These are phyloP conservation scores for Thera britannica DNA, from an alignment of 2,888 invertebrate genomes.

Conservation along the genomic window DNA sequence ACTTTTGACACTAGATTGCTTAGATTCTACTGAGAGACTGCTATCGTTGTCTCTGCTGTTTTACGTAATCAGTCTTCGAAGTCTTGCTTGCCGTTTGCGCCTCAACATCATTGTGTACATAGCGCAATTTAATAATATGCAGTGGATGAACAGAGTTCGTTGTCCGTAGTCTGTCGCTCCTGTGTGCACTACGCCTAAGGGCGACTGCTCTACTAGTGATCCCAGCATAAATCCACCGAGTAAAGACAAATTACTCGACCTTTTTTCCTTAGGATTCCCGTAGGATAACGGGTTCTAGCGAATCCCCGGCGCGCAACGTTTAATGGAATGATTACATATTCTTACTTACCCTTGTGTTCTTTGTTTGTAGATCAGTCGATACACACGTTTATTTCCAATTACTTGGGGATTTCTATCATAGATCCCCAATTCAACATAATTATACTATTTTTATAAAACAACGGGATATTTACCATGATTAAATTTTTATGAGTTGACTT, in stretches of 20 bases:
- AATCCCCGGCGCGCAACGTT: slow-evolving; percentile 66
- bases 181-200: slow-evolving; percentile 18
- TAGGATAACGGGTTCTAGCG: slow-evolving; percentile 67
- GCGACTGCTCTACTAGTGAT: slow-evolving; percentile 62
- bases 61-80: background rate
- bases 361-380: slow-evolving; percentile 2
- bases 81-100: background rate
- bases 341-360: slow-evolving; percentile 40
- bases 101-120: background rate
- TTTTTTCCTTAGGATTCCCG: slow-evolving; percentile 71
- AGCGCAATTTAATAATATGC: background rate
- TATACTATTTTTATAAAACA: too few species aligned
- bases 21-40: background rate
- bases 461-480: too few species aligned
- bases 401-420: too few species aligned
- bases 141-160: background rate
- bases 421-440: too few species aligned
- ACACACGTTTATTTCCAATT: too few species aligned
- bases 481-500: too few species aligned
- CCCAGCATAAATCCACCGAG: slow-evolving; percentile 74
- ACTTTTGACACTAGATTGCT: background rate
- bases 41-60: background rate
- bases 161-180: background rate
- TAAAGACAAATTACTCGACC: slow-evolving; percentile 79
- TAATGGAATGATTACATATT: slow-evolving; percentile 75